Conservation (phyloP, 2,113 vertebrate genomes). For the Gallinago jamesoni region DNA sequence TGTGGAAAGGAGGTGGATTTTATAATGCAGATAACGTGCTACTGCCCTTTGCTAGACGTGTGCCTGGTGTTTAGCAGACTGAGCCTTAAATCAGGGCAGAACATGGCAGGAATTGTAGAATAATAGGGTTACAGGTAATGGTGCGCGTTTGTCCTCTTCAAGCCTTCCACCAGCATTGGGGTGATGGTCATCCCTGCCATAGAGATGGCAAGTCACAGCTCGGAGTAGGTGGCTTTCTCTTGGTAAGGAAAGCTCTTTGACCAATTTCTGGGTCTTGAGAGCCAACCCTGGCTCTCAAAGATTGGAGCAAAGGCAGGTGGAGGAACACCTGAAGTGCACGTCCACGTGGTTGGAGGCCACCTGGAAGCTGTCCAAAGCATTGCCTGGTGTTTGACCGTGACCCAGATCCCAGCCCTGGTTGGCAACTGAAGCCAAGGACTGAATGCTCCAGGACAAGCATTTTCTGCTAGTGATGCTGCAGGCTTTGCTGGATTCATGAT, state of each 20-base stretch:
- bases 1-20: not conserved
- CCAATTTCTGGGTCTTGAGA: not conserved
- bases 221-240: not conserved
- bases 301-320: not conserved
- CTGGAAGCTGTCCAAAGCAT: not conserved
- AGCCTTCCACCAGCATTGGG: not conserved
- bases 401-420: not conserved
- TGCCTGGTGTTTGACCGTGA: fast-evolving
- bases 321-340: not conserved
- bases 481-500: not conserved
- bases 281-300: not conserved
- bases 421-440: not conserved
- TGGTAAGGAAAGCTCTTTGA: not conserved
- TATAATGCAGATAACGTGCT: not conserved
- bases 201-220: not conserved
- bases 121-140: not conserved
- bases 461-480: not conserved
- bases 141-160: not conserved
- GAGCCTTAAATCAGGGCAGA: not conserved
- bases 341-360: fast-evolving
- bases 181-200: not conserved
- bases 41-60: not conserved
- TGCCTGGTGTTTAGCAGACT: not conserved
- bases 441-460: not conserved
- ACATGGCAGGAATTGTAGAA: not conserved